A percentile compares a stretch with the other conserved stretches of the same genome.
phyloP scores from a whole-genome alignment of 2,797 vertebrate genomes.

The Glossophaga mutica region DNA sequence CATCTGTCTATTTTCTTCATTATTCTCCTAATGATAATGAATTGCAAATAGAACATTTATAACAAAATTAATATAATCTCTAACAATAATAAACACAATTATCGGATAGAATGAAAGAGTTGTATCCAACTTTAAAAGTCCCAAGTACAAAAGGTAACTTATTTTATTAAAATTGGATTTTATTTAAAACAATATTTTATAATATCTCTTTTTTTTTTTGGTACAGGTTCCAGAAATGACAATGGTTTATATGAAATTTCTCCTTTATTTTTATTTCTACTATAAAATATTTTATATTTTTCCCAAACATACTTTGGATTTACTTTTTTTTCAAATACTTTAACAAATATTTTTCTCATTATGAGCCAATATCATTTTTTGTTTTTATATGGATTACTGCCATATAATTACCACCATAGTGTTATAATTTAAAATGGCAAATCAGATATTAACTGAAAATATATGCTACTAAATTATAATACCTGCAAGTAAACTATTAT shows the following conservation, averaged over 20 bases:
- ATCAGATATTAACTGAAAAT: slow-evolving; percentile 35
- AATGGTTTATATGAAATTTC: not conserved
- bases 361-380: not conserved
- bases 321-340: not conserved
- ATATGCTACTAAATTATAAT: not conserved
- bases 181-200: not conserved
- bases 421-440: slow-evolving; percentile 8
- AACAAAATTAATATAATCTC: not conserved
- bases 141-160: not conserved
- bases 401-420: not conserved
- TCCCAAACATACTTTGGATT: not conserved
- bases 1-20: not conserved
- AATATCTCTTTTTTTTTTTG: not conserved
- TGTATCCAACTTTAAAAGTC: not conserved
- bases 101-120: not conserved
- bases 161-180: slow-evolving; percentile 36
- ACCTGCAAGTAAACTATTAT: not conserved
- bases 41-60: not conserved
- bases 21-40: slow-evolving; percentile 2
- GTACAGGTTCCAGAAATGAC: not conserved
- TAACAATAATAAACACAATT: not conserved
- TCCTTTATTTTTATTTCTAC: slow-evolving; percentile 21
- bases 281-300: slow-evolving; percentile 12
- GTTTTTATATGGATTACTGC: not conserved
- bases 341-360: not conserved